These are phyloP conservation scores for Mythimna lalbum DNA, from an alignment of 2,888 invertebrate genomes.

Conservation along the genomic window DNA sequence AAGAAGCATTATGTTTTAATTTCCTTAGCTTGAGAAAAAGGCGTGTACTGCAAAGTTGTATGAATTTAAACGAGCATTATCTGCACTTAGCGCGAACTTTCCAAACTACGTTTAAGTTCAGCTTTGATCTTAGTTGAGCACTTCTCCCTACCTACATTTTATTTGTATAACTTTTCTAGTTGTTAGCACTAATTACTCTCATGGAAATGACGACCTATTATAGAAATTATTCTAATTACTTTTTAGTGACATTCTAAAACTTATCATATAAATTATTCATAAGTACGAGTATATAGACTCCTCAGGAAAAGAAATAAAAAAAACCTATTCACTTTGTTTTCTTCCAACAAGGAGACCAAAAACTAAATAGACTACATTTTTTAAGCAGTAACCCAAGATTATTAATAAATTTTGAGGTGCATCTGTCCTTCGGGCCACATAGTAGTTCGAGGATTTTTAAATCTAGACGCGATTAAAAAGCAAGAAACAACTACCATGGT, in stretches of 20 bases:
- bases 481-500: no score
- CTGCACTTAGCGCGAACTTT: constrained; percentile 32
- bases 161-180: constrained; percentile 14
- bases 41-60: constrained; percentile 36
- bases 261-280: no score
- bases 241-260: neutral
- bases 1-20: neutral
- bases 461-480: no score
- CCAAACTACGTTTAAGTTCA: constrained; percentile 22
- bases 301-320: no score
- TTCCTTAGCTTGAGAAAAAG: constrained; percentile 13
- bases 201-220: neutral
- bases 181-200: constrained; percentile 21
- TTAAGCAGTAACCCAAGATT: no score
- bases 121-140: constrained; percentile 17
- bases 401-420: no score
- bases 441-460: no score
- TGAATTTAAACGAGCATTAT: constrained; percentile 57
- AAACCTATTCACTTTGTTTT: no score
- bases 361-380: no score
- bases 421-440: no score
- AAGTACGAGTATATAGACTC: no score
- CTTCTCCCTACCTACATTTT: constrained; percentile 31
- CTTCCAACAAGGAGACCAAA: no score
- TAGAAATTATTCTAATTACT: neutral